Percentiles rank a stretch among this genome's conserved stretches.
Evolutionary conservation across 2,113 vertebrate genomes (phyloP).

Genomic region (Vulpes lagopus): DNA sequence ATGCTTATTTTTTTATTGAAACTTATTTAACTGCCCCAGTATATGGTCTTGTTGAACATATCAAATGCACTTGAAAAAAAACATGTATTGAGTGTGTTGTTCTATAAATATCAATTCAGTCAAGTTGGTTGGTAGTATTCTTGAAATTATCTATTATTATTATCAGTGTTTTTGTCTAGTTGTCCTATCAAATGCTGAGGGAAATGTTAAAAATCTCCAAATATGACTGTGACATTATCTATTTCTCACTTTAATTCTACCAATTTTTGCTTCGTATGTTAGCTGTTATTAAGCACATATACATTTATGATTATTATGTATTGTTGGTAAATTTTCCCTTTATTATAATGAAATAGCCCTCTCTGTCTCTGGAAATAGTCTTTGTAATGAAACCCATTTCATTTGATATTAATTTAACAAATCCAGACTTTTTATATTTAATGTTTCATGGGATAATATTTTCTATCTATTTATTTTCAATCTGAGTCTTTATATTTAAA

Average conservation of each 20-base stretch:
- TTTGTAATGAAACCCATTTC: neutral
- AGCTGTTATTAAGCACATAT: neutral
- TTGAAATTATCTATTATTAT: neutral
- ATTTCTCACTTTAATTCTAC: neutral
- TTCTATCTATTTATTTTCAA: neutral
- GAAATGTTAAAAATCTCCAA: neutral
- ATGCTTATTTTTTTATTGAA: neutral
- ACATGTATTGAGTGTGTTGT: neutral
- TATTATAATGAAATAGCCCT: neutral
- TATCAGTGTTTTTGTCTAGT: neutral
- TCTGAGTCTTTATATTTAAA: neutral
- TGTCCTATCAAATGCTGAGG: neutral
- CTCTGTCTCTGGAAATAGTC: neutral
- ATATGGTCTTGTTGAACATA: neutral
- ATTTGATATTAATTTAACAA: neutral
- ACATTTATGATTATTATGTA: neutral
- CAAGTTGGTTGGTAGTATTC: neutral
- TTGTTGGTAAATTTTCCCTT: neutral
- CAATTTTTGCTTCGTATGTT: neutral
- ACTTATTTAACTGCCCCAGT: neutral
- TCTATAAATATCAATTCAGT: neutral
- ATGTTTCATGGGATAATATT: neutral
- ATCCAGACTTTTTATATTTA: constrained; percentile 13
- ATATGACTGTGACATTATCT: neutral
- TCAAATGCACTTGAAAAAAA: neutral